Evolutionary conservation across 2,797 vertebrate species (phyloP), one percentile per base, ranked within the genome.

Genomic region (Denticeps clupeoides): DNA sequence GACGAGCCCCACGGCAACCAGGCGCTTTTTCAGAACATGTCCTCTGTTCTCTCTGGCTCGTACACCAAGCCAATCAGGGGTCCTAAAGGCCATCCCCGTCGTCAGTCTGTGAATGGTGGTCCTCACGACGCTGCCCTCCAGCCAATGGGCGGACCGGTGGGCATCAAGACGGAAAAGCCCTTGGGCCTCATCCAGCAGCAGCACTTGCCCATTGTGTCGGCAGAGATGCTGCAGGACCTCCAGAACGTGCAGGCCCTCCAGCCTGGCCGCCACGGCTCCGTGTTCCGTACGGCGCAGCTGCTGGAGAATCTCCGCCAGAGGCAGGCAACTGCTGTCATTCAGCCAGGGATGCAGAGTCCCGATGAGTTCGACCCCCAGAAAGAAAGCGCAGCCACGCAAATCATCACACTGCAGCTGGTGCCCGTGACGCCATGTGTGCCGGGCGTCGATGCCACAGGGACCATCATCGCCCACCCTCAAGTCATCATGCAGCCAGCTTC

Each of bases 201-300:
- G 57, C 73, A 86, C 47, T 57, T 88, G 57, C 83, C 87, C 25
- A 82, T 85, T 1, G 75, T 91, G 61, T 77, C 87, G 7, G 81
- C 91, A 1, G 92, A 98, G 72, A 85, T 87, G 77, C 71, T 94
- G 78, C 87, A 89, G 78, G 91, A 87, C 50, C 65, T 90, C 54
- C 89, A 88, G 50, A 79, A 91, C 56, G 69, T 89, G 6, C 89
- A 85, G 69, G 70, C 87, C 19, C 66, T 83, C 41, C 78, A 85
- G 55, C 75, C 82, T 0, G 55, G 83, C 0, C 82, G 89, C 37
- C 85, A 87, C 7, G 82, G 86, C 7, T 93, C 91, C 1, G 88
- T 97, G 70, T 96, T 89, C 74, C 83, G 86, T 72, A 98, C 93
- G 15, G 87, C 93, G 62, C 92, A 93, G 10, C 82, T 97, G 51